phyloP scores from a whole-genome alignment of 1,140 invertebrate species.

The Parapsyche elsis region DNA sequence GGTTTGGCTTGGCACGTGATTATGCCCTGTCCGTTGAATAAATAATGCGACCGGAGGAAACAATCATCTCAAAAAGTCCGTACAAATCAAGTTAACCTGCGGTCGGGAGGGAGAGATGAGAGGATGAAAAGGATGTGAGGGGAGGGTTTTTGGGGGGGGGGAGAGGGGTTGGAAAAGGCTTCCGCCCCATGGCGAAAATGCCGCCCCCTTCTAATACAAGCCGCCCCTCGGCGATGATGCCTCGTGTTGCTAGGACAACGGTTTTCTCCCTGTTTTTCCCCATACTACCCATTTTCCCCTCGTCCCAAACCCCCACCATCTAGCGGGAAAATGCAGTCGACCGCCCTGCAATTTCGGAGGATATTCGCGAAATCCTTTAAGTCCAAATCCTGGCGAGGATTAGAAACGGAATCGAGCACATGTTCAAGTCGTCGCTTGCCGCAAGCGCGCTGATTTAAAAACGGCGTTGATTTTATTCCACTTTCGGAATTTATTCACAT shows the following conservation, averaged over 20 bases:
- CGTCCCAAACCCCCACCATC: too few relatives aligned
- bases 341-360: not conserved
- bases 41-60: conserved; percentile 48
- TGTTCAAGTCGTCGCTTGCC: not conserved
- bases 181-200: not conserved
- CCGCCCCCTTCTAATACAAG: not conserved
- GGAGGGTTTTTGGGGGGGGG: not conserved
- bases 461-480: too few relatives aligned
- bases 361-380: not conserved
- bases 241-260: not conserved
- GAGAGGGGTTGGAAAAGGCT: not conserved
- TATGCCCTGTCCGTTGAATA: conserved; percentile 48
- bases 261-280: not conserved
- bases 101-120: not conserved
- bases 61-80: conserved; percentile 54
- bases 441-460: not conserved
- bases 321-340: too few relatives aligned
- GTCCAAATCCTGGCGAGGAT: not conserved
- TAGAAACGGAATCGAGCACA: not conserved
- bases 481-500: too few relatives aligned
- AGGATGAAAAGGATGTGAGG: not conserved
- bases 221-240: not conserved
- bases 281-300: too few relatives aligned
- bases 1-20: conserved; percentile 52
- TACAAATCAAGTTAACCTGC: conserved; percentile 54